Conservation (phyloP, 2,113 vertebrate genomes). For the Myiozetetes cayanensis region DNA sequence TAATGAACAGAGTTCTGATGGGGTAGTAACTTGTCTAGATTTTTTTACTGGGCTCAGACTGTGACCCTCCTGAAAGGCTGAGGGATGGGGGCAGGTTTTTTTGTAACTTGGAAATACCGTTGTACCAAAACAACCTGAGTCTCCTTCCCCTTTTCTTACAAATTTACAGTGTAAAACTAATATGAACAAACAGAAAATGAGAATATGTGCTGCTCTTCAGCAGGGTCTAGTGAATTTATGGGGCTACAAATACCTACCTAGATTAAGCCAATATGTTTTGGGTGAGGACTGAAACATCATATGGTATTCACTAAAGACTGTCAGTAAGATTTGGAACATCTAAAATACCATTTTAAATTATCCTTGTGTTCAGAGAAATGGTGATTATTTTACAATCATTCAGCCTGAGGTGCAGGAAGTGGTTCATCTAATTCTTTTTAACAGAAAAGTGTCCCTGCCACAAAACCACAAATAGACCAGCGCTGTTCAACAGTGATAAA, state of each 20-base stretch:
- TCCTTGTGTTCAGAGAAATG: neutral
- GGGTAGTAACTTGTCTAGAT: neutral
- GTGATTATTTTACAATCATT: conserved; percentile 1
- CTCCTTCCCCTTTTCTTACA: neutral
- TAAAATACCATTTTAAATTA: neutral
- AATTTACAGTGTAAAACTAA: neutral
- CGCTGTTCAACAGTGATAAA: neutral
- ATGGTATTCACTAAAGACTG: neutral
- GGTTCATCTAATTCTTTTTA: neutral
- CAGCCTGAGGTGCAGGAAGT: neutral
- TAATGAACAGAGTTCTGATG: neutral
- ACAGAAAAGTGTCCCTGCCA: neutral
- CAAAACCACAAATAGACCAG: conserved; percentile 2
- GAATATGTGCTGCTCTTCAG: neutral
- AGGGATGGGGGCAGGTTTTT: neutral
- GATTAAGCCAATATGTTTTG: neutral
- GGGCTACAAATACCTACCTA: neutral
- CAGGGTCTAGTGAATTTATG: neutral
- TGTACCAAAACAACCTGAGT: neutral
- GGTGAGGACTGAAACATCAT: neutral
- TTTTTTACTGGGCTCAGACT: neutral
- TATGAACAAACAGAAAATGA: neutral
- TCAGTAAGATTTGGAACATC: neutral
- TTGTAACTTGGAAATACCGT: neutral
- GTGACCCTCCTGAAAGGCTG: neutral